Base-by-base conservation (phyloP, 2,888 invertebrate species). In the Chloroclysta siterata region DNA sequence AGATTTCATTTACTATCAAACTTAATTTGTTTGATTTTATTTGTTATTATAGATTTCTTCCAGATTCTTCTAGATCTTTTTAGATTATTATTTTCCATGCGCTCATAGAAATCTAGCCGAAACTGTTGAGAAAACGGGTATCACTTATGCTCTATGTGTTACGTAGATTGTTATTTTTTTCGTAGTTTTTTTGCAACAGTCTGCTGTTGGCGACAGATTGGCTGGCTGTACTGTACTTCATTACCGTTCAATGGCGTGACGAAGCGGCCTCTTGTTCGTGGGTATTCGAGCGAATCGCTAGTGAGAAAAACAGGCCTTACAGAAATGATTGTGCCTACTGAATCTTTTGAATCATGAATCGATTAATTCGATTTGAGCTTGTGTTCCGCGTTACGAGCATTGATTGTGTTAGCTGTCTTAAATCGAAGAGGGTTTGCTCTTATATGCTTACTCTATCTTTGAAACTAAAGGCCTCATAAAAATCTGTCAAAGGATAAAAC, bases 221-320 rank as follows among this genome's bases (percentile, higher is more conserved):
- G 72, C 76, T 79, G 75, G 70, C 71, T 67, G 63, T 74, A 72
- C 73, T 66, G 22, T 29, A 50, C 14, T 10, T 15, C 64, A 69
- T 70, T 70, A 72, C 60, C 65, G 73, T 74, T 80, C 82, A 81
- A 79, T 81, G 79, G 79, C 82, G 76, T 82, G 79, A 80, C 82
- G 75, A 66, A 68, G 65, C 66, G 66, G 63, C 66, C 75, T 71
- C 65, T 76, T 71, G 71, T 73, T 73, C 71, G 72, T 66, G 74
- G 57, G 68, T 67, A 70, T 63, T 72, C 72, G 72, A 72, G 71
- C 77, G 74, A 66, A 69, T 60, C 75, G 66, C 57, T 65, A 69
- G 60, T 67, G 66, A 66, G 65, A 67, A 72, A 67, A 58, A 39
- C 58, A 41, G 52, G 36, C 47, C 51, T 59, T 47, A 51, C 39